Evolutionary conservation across 2,888 invertebrate genomes (phyloP), one percentile per base, ranked within the genome.

Genomic region (Volucella bombylans): DNA sequence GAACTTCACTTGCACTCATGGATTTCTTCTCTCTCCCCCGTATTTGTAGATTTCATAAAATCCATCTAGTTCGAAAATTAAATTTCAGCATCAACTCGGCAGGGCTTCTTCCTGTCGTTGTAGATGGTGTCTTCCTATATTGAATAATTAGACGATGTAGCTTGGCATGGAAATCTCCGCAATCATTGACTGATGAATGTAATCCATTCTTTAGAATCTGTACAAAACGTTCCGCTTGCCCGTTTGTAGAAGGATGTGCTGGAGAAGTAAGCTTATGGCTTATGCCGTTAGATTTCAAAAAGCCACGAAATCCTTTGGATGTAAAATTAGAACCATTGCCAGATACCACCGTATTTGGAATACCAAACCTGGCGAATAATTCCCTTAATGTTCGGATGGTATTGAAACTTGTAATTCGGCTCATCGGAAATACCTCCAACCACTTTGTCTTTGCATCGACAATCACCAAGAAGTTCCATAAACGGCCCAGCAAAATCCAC

Each of bases 61-160:
- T 62, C 47, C n/a, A 47, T 62, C 62, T 62, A 8, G 62, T 55
- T 55, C 39, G 55, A 31, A 55, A 38, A 55, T 55, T 55, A 55
- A 55, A 55, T 55, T 55, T 55, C 38, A 55, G 9, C 55, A 55
- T 55, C 10, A 14, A 38, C 39, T 31, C 55, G 55, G 55, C 55
- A 38, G 55, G 55, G 31, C 55, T 55, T 14, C 14, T 55, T 15
- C 38, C 55, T 14, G 38, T 55, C 39, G 55, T 55, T 55, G 38
- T 55, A 12, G 55, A 55, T 38, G 55, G 55, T 39, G 55, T 55
- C 14, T 55, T 55, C 39, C 38, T 31, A 12, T 55, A 55, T 14
- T 55, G 55, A 12, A 55, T 31, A 23, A 54, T 31, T 23, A 23
- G 23, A 23, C 23, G 2, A 23, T 23, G 23, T 23, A 23, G 23